Percentiles rank a stretch among this genome's conserved stretches.
Evolutionary conservation across 2,113 vertebrate species (phyloP).

Genomic region (Falcunculus frontatus): DNA sequence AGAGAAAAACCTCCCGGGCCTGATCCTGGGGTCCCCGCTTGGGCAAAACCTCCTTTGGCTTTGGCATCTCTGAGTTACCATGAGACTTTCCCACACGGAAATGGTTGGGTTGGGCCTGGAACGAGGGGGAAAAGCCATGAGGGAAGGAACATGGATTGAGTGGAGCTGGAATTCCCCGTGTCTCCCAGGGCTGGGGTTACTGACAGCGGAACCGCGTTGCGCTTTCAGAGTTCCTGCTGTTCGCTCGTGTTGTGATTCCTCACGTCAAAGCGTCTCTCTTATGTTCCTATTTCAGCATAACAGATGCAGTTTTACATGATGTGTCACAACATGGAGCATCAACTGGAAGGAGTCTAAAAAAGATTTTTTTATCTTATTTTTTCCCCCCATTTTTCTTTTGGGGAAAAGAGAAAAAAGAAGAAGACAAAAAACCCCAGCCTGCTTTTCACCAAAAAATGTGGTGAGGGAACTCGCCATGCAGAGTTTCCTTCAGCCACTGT

Average conservation of each 20-base stretch:
- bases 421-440: not conserved
- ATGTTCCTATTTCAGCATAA: not conserved
- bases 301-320: slow-evolving; percentile 50
- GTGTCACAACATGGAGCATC: slow-evolving; percentile 37
- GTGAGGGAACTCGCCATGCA: not conserved
- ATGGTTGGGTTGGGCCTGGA: not conserved
- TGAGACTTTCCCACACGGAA: not conserved
- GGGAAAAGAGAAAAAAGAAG: not conserved
- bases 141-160: not conserved
- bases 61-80: not conserved
- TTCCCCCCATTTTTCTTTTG: not conserved
- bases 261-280: slow-evolving; percentile 14
- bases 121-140: not conserved
- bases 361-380: not conserved
- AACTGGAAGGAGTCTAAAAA: slow-evolving; percentile 6
- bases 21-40: not conserved
- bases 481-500: not conserved
- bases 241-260: not conserved
- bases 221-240: not conserved
- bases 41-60: not conserved
- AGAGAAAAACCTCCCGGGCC: slow-evolving; percentile 56
- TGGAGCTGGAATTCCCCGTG: not conserved
- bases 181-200: not conserved
- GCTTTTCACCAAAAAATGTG: not conserved
- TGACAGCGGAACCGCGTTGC: not conserved